These are phyloP conservation scores for Vulpes vulpes DNA, from an alignment of 2,113 vertebrate genomes.

Conservation along the genomic window DNA sequence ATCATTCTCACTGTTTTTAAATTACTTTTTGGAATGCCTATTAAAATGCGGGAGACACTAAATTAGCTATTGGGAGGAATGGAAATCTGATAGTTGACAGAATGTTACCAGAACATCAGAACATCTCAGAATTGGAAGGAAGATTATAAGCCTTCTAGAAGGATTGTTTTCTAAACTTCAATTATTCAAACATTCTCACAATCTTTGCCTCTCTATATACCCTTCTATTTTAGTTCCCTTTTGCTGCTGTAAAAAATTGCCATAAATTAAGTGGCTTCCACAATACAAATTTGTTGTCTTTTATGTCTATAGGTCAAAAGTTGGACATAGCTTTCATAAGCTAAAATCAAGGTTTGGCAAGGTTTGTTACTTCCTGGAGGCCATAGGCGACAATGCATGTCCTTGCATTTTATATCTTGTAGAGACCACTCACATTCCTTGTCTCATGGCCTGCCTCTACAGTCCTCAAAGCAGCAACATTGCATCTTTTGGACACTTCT, in stretches of 20 bases:
- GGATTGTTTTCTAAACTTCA: background rate
- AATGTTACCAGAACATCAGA: slow-evolving; percentile 13
- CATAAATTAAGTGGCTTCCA: background rate
- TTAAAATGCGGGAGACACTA: background rate
- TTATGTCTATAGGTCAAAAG: background rate
- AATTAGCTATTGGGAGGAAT: background rate
- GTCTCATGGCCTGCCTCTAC: background rate
- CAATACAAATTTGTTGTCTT: background rate
- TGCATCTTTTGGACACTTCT: background rate
- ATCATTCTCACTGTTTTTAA: background rate
- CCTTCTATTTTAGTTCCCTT: background rate
- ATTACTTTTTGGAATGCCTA: background rate
- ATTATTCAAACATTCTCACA: background rate
- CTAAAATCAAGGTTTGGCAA: background rate
- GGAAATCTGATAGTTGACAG: background rate
- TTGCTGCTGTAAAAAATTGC: background rate
- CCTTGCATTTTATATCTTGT: background rate
- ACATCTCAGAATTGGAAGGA: background rate
- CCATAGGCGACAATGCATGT: background rate
- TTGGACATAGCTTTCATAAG: background rate
- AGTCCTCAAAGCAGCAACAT: background rate
- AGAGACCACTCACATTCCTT: background rate
- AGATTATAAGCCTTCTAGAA: background rate
- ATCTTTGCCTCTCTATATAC: background rate
- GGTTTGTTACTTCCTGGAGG: background rate